phyloP scores from a whole-genome alignment of 2,113 vertebrate species.

The Heterochromis multidens region DNA sequence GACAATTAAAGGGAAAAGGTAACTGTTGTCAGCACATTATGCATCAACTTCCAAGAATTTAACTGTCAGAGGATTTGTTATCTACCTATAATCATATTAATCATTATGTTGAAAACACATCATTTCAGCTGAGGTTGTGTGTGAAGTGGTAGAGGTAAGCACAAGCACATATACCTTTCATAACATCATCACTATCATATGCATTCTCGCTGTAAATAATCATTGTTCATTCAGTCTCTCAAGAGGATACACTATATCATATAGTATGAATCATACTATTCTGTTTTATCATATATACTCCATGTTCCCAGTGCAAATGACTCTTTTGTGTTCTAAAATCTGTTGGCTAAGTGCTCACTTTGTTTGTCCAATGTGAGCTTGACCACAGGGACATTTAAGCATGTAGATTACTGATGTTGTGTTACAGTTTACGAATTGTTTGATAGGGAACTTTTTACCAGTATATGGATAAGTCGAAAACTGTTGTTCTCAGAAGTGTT shows the following conservation, averaged over 20 bases:
- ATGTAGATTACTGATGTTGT: accelerated
- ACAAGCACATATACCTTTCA: background rate
- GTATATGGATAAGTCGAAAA: too few relatives aligned
- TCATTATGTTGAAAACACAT: background rate
- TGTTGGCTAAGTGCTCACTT: background rate
- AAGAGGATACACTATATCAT: background rate
- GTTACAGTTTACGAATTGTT: too few relatives aligned
- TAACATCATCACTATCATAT: background rate
- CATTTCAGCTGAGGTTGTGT: background rate
- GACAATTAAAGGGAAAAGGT: accelerated
- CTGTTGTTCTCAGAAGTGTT: too few relatives aligned
- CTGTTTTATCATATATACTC: too few relatives aligned
- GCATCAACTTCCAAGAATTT: background rate
- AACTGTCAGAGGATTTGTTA: background rate
- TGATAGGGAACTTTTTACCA: too few relatives aligned
- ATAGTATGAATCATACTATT: too few relatives aligned
- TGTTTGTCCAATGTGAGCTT: background rate
- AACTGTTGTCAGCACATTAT: background rate
- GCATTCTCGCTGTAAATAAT: too few relatives aligned
- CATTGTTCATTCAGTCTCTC: background rate
- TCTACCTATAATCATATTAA: background rate
- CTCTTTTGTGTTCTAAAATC: background rate
- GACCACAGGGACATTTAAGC: background rate
- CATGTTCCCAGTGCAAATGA: background rate
- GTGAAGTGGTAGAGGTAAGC: background rate